These are phyloP conservation scores for Pachyuromys duprasi DNA, from an alignment of 2,797 vertebrate genomes.

Conservation along the genomic window DNA sequence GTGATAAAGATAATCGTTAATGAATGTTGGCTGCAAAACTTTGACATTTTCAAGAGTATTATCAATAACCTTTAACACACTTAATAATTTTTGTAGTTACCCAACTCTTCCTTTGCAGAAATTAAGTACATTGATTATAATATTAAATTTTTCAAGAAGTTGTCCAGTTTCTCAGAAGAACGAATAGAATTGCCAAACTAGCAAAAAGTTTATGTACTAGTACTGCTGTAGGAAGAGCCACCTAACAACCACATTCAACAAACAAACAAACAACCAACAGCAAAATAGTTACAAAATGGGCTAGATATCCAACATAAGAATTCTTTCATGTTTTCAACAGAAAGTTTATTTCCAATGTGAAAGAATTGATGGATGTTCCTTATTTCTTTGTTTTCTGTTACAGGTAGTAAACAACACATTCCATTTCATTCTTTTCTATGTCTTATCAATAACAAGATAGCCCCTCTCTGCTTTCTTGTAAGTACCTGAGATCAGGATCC, in stretches of 20 bases:
- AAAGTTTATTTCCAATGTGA: constrained; percentile 65
- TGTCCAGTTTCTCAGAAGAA: not conserved
- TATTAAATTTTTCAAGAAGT: not conserved
- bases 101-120: not conserved
- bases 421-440: constrained; percentile 74
- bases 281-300: not conserved
- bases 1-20: no score
- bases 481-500: constrained; percentile 58
- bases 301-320: not conserved
- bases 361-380: constrained; percentile 72
- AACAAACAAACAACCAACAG: not conserved
- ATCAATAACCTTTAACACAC: not conserved
- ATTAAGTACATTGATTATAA: not conserved
- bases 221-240: not conserved
- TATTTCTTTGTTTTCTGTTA: constrained; percentile 72
- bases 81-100: not conserved
- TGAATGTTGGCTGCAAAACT: not conserved
- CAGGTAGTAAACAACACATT: constrained; percentile 69
- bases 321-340: constrained; percentile 30
- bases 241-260: not conserved
- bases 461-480: constrained; percentile 71
- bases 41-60: not conserved
- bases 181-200: not conserved
- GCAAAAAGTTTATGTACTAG: not conserved
- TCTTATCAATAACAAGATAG: constrained; percentile 78